These are phyloP conservation scores for Pandemis corylana DNA, from an alignment of 2,888 invertebrate genomes.

Conservation along the genomic window DNA sequence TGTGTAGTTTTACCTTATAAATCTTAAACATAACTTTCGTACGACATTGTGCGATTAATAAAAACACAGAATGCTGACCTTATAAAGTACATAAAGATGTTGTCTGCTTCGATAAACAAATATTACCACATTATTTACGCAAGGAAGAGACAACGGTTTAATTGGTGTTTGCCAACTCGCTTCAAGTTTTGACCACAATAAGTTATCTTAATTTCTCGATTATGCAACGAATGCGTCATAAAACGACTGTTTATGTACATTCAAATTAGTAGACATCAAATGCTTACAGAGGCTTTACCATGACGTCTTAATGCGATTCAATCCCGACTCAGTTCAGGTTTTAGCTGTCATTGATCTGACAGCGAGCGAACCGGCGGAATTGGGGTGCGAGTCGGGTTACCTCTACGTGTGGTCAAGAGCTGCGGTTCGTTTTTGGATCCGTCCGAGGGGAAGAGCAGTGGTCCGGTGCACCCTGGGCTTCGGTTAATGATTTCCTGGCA, in stretches of 20 bases:
- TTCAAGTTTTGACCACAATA: slow-evolving; percentile 22
- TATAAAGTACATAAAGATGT: slow-evolving; percentile 25
- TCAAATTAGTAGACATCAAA: not conserved
- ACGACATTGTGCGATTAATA: slow-evolving; percentile 21
- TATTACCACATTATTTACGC: slow-evolving; percentile 17
- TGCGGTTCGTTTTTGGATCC: no score
- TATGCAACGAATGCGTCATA: not conserved
- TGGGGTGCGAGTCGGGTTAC: no score
- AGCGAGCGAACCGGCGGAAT: no score
- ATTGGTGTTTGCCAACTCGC: slow-evolving; percentile 22
- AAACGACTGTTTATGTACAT: not conserved
- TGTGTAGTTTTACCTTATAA: not conserved
- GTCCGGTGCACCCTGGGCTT: no score
- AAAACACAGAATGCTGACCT: slow-evolving; percentile 21
- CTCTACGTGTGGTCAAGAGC: no score
- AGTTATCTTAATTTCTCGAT: slow-evolving; percentile 25
- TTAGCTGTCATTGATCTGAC: no score
- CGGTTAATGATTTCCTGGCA: no score
- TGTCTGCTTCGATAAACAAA: slow-evolving; percentile 23
- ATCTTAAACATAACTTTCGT: slow-evolving; percentile 7
- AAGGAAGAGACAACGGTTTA: slow-evolving; percentile 21
- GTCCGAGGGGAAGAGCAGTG: no score
- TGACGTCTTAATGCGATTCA: no score
- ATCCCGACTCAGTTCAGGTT: no score
- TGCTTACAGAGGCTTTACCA: not conserved